Base-by-base conservation (phyloP, 2,113 vertebrate genomes). In the Gallinago paraguaiae region DNA sequence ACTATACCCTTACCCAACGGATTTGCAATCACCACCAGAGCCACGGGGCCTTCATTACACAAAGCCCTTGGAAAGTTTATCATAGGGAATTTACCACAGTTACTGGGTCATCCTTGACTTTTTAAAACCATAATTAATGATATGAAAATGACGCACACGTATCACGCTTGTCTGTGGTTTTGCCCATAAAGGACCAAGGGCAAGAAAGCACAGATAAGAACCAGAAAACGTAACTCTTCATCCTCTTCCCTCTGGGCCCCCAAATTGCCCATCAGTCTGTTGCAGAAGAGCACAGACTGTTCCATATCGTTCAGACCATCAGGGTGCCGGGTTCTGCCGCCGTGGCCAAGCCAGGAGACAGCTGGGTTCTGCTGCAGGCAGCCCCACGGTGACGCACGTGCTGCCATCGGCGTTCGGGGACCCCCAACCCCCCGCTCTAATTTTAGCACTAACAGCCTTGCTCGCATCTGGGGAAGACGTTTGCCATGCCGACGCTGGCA, bases 311-410 rank as follows among this genome's bases (percentile, higher is more conserved):
- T 17, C 54, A 61, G 50, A 9, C 9, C 24, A 3, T 1, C 0
- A 0, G 17, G 7, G 33, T 27, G 22, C 17, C 0, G 3, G 46
- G n/a, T 77, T 63, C 10, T 3, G 1, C 39, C 1, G 2, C n/a
- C 33, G 77, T 31, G 35, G 41, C 30, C 7, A 69, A 68, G 35
- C 1, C 27, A 35, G 12, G 56, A 50, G 5, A 2, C 35, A 35
- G 61, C 61, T 64, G 61, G 17, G 39, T 28, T 17, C 13, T 8
- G 64, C 46, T 60, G 53, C 5, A 0, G 37, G 3, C 72, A 74
- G 74, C 78, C 82, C 86, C 82, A 31, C 0, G 1, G 74, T 0
- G 0, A 71, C 3, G 3, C 56, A 3, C 1, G 6, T 25, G 82
- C 24, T 16, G 17, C 57, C 74, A 3, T 6, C 3, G 0, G 31